Percentiles rank a stretch among this genome's conserved stretches.
These are phyloP conservation scores for Columbina picui DNA, from an alignment of 2,113 vertebrate genomes.

Conservation along the genomic window DNA sequence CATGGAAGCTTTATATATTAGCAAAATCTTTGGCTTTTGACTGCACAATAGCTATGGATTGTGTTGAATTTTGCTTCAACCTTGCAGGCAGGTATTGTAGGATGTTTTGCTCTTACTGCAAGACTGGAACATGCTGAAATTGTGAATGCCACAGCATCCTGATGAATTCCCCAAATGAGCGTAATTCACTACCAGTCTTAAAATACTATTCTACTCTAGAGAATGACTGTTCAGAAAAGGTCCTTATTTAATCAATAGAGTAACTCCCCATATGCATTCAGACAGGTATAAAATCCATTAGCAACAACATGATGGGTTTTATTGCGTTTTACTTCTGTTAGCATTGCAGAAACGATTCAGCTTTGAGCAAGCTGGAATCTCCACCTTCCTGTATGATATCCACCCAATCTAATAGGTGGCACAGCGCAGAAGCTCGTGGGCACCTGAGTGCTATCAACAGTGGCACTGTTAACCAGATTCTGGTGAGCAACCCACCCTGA, in stretches of 20 bases:
- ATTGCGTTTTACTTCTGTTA: slow-evolving; percentile 33
- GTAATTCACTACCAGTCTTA: neutral
- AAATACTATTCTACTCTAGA: neutral
- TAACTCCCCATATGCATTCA: neutral
- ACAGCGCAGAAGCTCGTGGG: neutral
- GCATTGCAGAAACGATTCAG: neutral
- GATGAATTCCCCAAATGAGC: neutral
- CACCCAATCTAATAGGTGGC: neutral
- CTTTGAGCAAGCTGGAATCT: slow-evolving; percentile 2
- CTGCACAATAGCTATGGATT: neutral
- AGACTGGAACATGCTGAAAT: neutral
- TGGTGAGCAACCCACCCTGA: neutral
- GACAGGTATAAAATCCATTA: neutral
- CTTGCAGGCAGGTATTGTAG: neutral
- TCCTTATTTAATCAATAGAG: slow-evolving; percentile 19
- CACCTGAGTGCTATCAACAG: neutral
- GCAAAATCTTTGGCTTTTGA: neutral
- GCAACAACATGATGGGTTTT: neutral
- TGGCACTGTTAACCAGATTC: neutral
- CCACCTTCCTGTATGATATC: neutral
- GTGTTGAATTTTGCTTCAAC: neutral
- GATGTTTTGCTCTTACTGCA: neutral
- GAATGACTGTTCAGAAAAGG: neutral
- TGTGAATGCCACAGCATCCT: neutral
- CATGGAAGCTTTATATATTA: neutral